A percentile compares a stretch with the other conserved stretches of the same genome.
phyloP scores from a whole-genome alignment of 2,113 vertebrate genomes.

The Australoheros scitulus region DNA sequence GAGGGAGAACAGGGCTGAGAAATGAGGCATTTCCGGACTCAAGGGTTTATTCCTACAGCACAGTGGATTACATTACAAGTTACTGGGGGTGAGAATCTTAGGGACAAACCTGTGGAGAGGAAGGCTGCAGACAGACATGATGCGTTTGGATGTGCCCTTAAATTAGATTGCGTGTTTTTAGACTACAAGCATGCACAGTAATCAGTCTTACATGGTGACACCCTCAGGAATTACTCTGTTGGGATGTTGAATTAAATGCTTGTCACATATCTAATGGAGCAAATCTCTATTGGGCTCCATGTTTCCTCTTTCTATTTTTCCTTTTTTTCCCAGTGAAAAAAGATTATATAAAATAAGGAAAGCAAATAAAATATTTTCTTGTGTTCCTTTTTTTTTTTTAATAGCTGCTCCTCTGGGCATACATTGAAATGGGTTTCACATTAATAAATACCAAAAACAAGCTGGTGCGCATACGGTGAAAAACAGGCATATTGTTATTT shows the following conservation, averaged over 20 bases:
- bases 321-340: conserved; percentile 1
- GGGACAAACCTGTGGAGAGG: conserved; percentile 22
- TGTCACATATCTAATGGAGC: conserved; percentile 14
- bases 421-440: conserved; percentile 15
- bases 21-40: conserved; percentile 74
- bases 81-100: conserved; percentile 15
- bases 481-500: background rate
- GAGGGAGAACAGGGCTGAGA: conserved; percentile 64
- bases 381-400: conserved; percentile 30
- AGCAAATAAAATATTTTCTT: background rate
- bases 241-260: conserved; percentile 8
- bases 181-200: background rate
- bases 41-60: conserved; percentile 66
- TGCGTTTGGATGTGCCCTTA: background rate
- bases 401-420: conserved; percentile 10
- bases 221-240: conserved; percentile 5
- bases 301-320: background rate
- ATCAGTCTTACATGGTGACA: conserved; percentile 19
- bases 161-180: background rate
- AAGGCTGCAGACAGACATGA: background rate
- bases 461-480: background rate
- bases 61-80: conserved; percentile 66
- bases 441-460: background rate
- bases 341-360: conserved; percentile 11
- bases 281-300: background rate